phyloP scores from a whole-genome alignment of 2,888 invertebrate genomes.

The Sycophila texana region DNA sequence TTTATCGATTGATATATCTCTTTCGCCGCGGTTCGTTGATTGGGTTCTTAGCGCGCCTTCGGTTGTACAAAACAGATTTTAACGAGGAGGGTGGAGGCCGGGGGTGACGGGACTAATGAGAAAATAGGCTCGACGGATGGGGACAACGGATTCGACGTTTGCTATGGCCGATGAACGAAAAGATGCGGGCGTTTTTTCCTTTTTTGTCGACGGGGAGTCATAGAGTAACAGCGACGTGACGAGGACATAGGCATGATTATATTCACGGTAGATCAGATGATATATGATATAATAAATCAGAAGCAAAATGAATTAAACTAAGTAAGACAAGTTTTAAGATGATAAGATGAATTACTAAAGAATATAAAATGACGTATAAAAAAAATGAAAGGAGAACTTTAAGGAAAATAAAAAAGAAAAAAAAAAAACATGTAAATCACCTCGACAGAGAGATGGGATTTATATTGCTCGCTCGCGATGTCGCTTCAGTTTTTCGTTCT shows the following conservation, averaged over 20 bases:
- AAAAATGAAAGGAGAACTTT: conserved; percentile 5
- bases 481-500: conserved; percentile 53
- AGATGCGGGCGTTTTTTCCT: conserved; percentile 5
- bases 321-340: conserved; percentile 34
- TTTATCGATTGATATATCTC: conserved; percentile 38
- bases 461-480: conserved; percentile 44
- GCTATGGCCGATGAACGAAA: neutral
- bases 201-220: conserved; percentile 1
- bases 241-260: conserved; percentile 43
- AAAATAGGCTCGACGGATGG: neutral
- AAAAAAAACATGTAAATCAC: conserved; percentile 37
- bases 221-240: conserved; percentile 30
- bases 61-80: conserved; percentile 31
- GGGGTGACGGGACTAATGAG: neutral
- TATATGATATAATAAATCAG: conserved; percentile 52
- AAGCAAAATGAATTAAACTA: conserved; percentile 34
- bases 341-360: conserved; percentile 11
- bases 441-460: conserved; percentile 44
- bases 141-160: neutral
- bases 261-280: conserved; percentile 59
- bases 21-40: conserved; percentile 22
- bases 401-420: neutral
- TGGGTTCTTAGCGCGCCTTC: conserved; percentile 21
- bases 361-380: no score
- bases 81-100: neutral